Evolutionary conservation across 2,888 invertebrate species (phyloP).

Genomic region (Oscheius sp.): DNA sequence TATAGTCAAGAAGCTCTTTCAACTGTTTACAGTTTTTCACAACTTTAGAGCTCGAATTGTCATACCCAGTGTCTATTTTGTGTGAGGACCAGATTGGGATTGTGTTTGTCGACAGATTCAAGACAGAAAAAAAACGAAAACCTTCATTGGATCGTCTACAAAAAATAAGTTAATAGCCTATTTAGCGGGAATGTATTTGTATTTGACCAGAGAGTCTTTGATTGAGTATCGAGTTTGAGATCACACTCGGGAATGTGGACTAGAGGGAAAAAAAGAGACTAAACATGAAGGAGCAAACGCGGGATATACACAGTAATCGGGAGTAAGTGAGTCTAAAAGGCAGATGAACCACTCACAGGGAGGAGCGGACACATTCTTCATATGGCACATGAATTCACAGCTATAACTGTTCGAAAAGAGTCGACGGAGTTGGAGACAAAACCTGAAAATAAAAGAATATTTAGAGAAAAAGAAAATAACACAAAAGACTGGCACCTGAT

Average conservation of each 20-base stretch:
- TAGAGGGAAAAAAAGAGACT: background rate
- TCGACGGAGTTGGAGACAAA: conserved; percentile 5
- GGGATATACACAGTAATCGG: conserved; percentile 27
- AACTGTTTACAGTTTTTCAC: no score
- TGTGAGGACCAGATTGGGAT: no score
- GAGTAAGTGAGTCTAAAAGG: conserved; percentile 36
- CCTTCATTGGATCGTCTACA: conserved; percentile 2
- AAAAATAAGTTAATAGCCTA: conserved; percentile 27
- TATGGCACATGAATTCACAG: conserved; percentile 32
- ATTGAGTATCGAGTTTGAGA: conserved; percentile 19
- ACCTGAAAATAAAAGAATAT: conserved; percentile 1
- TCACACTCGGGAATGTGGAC: conserved; percentile 31
- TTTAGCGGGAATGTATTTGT: background rate
- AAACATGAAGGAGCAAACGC: conserved; percentile 28
- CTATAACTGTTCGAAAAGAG: background rate
- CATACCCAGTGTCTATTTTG: no score
- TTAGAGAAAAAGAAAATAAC: background rate
- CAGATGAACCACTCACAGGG: conserved; percentile 25
- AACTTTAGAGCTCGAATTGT: no score
- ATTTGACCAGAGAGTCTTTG: conserved; percentile 20
- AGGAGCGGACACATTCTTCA: background rate
- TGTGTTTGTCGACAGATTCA: no score
- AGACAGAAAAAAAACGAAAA: no score
- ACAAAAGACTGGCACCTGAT: background rate
- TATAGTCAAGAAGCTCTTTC: no score